Base-by-base conservation (phyloP, 35 echinoderm and acorn worm genomes). In the Stichopus chloronotus region DNA sequence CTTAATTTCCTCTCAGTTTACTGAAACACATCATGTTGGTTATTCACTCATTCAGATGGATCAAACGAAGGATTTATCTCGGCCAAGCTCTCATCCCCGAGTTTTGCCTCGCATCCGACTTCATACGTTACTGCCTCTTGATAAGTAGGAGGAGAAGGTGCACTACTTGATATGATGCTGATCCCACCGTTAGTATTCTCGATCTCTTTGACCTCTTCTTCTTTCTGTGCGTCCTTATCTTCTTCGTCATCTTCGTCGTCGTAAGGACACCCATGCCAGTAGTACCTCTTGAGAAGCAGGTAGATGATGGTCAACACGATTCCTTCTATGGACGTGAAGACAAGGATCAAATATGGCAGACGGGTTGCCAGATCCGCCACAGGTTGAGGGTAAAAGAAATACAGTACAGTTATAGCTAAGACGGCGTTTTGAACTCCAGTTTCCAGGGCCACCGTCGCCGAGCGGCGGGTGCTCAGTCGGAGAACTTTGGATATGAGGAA, bases 391-490 rank as follows among this genome's bases (percentile, higher is more conserved):
- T 92, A 94, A 55, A 94, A 94, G 53, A 94, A 87, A 24, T 90
- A 85, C 17, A 94, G 90, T 19, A 94, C 90, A 55, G 88, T 94
- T 8, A 90, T 86, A 69, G 94, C 94, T 23, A 94, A 71, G 22
- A 94, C 6, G 5, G 94, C 94, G 80, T 94, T 94, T 59, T 94
- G 94, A 4, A 94, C 94, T 68, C 94, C 94, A 6, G 94, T 94
- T 57, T 94, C 94, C 22, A 94, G 53, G 90, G 94, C 94, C 17
- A 94, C 89, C 6, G 94, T 94, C n/a, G 52, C n/a, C 52, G 83
- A 63, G 17, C 72, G 61, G 54, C 53, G 23, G 2, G 90, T 77
- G 11, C 58, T 68, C 21, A 92, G 59, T 5, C 94, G 88, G 8
- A 84, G 53, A 9, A 92, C 6, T 22, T 94, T 94, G 59, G 94